Conservation (phyloP, 2,113 vertebrate species). For the Gallinago jamesoni region DNA sequence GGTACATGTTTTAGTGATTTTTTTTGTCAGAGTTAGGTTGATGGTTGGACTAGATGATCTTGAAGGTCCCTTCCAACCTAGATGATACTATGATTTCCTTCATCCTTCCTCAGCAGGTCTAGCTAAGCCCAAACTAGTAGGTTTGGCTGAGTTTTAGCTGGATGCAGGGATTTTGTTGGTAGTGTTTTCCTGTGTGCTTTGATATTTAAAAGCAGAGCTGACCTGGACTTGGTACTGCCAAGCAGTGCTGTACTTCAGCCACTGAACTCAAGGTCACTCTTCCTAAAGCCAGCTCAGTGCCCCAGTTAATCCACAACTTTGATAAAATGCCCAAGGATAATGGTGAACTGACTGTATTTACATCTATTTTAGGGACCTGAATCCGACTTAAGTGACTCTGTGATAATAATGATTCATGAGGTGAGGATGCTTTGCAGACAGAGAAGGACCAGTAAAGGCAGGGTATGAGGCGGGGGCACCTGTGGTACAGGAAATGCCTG, state of each 20-base stretch:
- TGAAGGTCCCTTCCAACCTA: no score
- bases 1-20: no score
- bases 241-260: background rate
- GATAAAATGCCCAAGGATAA: slow-evolving; percentile 39
- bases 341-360: background rate
- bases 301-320: slow-evolving; percentile 40
- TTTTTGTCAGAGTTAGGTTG: no score
- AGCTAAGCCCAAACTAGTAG: background rate
- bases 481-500: background rate
- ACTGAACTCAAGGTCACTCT: background rate
- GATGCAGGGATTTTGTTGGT: background rate
- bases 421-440: background rate
- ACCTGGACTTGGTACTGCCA: background rate
- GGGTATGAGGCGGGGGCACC: background rate
- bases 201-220: background rate
- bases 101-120: background rate
- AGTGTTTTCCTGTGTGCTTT: background rate
- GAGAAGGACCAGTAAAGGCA: background rate
- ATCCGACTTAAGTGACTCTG: slow-evolving; percentile 25
- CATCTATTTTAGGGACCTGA: slow-evolving; percentile 49
- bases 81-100: background rate
- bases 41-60: no score
- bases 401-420: slow-evolving; percentile 11
- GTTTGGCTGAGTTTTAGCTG: background rate
- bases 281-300: slow-evolving; percentile 31